These are phyloP conservation scores for Rhinella marina DNA, from an alignment of 2,797 vertebrate species.

Conservation along the genomic window DNA sequence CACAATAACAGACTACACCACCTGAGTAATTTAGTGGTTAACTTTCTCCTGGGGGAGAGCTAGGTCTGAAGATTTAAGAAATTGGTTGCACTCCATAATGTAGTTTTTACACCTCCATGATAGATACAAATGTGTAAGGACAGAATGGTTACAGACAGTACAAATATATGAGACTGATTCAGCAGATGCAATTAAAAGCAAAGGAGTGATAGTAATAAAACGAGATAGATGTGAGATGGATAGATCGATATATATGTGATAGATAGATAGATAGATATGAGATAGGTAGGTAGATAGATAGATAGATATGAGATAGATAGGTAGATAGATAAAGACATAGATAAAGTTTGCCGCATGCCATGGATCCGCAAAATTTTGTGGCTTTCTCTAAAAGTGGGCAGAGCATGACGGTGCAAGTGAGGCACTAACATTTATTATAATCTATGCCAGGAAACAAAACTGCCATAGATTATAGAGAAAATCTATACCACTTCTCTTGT, in stretches of 20 bases:
- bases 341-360: too few relatives aligned
- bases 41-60: background rate
- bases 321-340: too few relatives aligned
- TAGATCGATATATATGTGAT: background rate
- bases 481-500: too few relatives aligned
- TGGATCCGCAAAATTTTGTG: too few relatives aligned
- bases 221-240: background rate
- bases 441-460: too few relatives aligned
- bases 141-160: background rate
- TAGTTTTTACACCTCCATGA: background rate
- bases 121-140: background rate
- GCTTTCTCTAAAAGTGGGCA: too few relatives aligned
- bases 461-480: too few relatives aligned
- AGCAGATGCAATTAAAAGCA: too few relatives aligned
- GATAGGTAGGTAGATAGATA: conserved; percentile 1
- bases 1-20: conserved; percentile 2
- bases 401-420: too few relatives aligned
- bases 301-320: background rate
- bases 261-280: background rate
- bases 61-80: background rate
- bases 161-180: too few relatives aligned
- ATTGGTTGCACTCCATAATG: background rate
- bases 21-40: conserved; percentile 19
- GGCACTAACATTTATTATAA: too few relatives aligned
- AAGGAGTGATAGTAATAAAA: background rate